A percentile compares a stretch with the other conserved stretches of the same genome.
Evolutionary conservation across 2,888 invertebrate species (phyloP).

Genomic region (Hetaerina titia): DNA sequence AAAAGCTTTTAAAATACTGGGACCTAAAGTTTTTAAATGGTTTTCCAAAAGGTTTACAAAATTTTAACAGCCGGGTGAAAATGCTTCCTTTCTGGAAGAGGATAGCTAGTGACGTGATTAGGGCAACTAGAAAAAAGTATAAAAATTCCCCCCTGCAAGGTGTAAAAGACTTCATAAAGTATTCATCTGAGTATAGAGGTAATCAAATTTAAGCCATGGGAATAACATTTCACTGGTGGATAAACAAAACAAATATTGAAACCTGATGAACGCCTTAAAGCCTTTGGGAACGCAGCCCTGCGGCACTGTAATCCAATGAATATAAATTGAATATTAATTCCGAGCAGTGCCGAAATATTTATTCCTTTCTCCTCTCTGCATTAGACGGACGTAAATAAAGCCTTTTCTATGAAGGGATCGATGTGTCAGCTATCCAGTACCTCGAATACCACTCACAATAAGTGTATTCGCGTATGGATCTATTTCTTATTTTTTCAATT

Average conservation of each 20-base stretch:
- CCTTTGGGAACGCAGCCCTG: neutral
- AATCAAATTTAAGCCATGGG: conserved; percentile 35
- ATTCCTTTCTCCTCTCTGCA: neutral
- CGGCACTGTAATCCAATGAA: neutral
- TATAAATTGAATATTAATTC: conserved; percentile 39
- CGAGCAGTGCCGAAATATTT: neutral
- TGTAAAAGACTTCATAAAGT: neutral
- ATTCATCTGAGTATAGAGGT: neutral
- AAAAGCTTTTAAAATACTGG: too few species aligned
- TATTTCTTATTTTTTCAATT: neutral
- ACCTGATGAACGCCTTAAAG: conserved; percentile 12
- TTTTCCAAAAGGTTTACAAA: neutral
- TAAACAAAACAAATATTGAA: conserved; percentile 18
- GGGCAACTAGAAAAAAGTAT: neutral
- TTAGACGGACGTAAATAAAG: neutral
- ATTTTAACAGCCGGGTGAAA: neutral
- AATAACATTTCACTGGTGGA: conserved; percentile 20
- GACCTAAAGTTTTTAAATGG: too few species aligned
- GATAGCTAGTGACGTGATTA: neutral
- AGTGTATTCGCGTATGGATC: neutral
- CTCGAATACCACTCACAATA: neutral
- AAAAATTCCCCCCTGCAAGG: neutral
- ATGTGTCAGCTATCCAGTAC: neutral
- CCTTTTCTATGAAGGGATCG: neutral
- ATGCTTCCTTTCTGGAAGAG: neutral